These are phyloP conservation scores for Erithacus rubecula DNA, from an alignment of 2,797 vertebrate species.

Conservation along the genomic window DNA sequence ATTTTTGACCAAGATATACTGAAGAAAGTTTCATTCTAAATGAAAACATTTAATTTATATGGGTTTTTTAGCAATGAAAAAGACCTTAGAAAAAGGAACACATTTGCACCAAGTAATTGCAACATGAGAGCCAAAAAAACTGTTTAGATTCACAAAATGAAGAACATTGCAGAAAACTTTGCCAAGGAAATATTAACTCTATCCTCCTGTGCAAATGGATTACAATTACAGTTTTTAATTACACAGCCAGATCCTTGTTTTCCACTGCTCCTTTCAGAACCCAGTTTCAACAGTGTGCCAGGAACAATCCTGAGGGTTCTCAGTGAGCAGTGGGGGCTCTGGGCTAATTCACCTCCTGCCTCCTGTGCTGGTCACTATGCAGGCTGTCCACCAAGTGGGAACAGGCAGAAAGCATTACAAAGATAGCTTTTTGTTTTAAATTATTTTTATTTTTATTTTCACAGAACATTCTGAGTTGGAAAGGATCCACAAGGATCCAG, in stretches of 20 bases:
- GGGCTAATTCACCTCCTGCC: not conserved
- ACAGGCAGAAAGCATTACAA: not conserved
- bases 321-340: not conserved
- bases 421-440: not conserved
- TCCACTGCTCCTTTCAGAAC: not conserved
- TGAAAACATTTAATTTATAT: not conserved
- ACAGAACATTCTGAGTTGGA: not conserved
- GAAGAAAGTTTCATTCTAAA: not conserved
- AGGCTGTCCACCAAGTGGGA: not conserved
- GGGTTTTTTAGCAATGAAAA: not conserved
- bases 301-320: not conserved
- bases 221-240: not conserved
- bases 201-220: not conserved
- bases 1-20: not conserved
- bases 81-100: not conserved
- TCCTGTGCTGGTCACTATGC: fast-evolving
- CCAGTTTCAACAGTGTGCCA: not conserved
- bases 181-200: not conserved
- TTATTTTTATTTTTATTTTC: not conserved
- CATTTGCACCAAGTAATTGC: not conserved
- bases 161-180: not conserved
- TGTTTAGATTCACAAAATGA: not conserved
- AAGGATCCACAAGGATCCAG: not conserved
- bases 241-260: not conserved
- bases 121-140: not conserved